These are phyloP conservation scores for Ameiurus melas DNA, from an alignment of 2,113 vertebrate species.

Conservation along the genomic window DNA sequence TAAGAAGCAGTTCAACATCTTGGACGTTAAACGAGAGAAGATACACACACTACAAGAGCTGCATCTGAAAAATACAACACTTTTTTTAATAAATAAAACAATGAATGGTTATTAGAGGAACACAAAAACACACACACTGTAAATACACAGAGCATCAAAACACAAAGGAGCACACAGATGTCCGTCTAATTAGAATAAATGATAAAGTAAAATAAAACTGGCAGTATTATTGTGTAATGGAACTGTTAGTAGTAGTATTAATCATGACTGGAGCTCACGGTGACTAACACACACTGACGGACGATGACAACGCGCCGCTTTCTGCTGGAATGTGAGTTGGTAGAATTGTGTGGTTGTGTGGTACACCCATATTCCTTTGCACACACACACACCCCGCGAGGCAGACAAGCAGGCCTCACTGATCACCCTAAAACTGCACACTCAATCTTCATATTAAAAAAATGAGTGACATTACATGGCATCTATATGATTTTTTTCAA, in stretches of 20 bases:
- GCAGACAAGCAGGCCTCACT: not conserved
- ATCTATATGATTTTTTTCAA: not conserved
- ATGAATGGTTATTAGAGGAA: conserved; percentile 43
- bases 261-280: not conserved
- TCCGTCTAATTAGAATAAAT: not conserved
- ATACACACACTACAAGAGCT: conserved; percentile 24
- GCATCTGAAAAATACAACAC: conserved; percentile 53
- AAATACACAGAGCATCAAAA: conserved; percentile 25
- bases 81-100: conserved; percentile 42
- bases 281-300: not conserved
- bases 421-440: not conserved
- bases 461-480: not conserved
- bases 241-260: conserved; percentile 10
- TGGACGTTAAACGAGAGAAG: conserved; percentile 28
- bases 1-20: conserved; percentile 47
- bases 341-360: not conserved
- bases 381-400: not conserved
- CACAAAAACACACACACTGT: conserved; percentile 24
- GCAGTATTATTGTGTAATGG: not conserved
- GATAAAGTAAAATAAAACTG: not conserved
- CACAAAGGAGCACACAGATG: conserved; percentile 16
- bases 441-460: not conserved
- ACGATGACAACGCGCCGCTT: not conserved
- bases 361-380: conserved; percentile 43
- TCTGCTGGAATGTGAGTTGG: conserved; percentile 5